Evolutionary conservation across 2,113 vertebrate genomes (phyloP).

Genomic region (Caracal caracal): DNA sequence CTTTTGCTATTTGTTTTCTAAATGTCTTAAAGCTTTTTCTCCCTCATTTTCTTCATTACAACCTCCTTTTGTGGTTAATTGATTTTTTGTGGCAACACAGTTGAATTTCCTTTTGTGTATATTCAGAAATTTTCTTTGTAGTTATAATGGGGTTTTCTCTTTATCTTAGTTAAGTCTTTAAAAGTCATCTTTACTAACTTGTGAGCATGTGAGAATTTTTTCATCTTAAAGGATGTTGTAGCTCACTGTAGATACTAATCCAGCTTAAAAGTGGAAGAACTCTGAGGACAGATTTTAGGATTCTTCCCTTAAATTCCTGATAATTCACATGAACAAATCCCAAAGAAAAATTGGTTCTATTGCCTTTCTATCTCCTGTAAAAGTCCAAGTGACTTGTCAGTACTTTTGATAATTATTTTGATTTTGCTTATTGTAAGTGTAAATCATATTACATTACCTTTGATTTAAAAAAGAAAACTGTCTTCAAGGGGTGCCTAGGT

Average conservation of each 20-base stretch:
- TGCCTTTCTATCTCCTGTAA: background rate
- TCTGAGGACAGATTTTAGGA: background rate
- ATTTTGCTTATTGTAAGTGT: background rate
- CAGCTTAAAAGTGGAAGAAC: background rate
- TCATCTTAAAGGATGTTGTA: background rate
- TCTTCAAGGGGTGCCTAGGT: background rate
- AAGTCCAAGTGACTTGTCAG: background rate
- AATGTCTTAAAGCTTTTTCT: background rate
- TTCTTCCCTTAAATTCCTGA: background rate
- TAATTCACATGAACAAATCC: conserved; percentile 6
- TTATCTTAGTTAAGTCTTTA: background rate
- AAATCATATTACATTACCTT: background rate
- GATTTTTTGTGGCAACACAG: background rate
- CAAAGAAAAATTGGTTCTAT: background rate
- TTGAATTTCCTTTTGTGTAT: background rate
- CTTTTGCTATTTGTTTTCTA: background rate
- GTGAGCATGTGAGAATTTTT: background rate
- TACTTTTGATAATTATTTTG: background rate
- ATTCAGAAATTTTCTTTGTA: background rate
- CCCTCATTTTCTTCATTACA: background rate
- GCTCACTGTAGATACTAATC: background rate
- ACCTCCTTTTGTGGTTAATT: background rate
- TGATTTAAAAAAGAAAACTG: background rate
- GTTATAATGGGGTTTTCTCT: background rate
- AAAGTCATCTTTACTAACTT: background rate